Evolutionary conservation across 2,113 vertebrate genomes (phyloP), one percentile per base, ranked within the genome.

Genomic region (Chrysemys picta): DNA sequence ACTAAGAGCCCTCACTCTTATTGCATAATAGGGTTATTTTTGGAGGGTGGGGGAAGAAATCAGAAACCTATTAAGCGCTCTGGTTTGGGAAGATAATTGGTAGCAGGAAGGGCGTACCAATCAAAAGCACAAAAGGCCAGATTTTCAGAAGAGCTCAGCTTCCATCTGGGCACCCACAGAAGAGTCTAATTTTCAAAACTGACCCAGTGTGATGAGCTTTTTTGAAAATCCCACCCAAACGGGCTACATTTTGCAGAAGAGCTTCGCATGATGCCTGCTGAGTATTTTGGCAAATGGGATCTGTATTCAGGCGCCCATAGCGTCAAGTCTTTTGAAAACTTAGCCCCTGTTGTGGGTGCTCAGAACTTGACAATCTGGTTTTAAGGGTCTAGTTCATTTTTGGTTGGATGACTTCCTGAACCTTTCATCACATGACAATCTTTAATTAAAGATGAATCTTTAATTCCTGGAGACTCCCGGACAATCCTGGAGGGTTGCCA

Each of bases 1-100:
- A 75, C 31, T 87, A 86, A 84, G 17, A 87, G 14, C 50, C 80
- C 22, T 57, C 24, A 62, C 57, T 45, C 83, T 59, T 52, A 62
- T n/a, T 92, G 85, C 93, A 89, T 42, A 93, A 72, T 93, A 82
- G 24, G 35, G 52, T 81, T 31, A 85, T 94, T 89, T 91, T 6
- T 3, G 38, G 27, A 22, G 16, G 54, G 8, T 16, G 31, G 35
- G 17, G 49, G 25, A 49, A 45, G 38, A 93, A 91, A 38, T 80
- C 38, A 85, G 10, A 1, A 2, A 13, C 62, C 91, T 13, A 87
- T 59, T 86, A 59, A 84, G 45, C 87, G 25, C 4, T 35, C 25
- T 84, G 62, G 4, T 82, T 91, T 82, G 62, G 17, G 56, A 96
- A 94, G 50, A 75, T 80, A 89, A 81, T 38, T 35, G 52, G 72